Conservation (phyloP, 1,140 invertebrate species). For the Temnothorax nylanderi region DNA sequence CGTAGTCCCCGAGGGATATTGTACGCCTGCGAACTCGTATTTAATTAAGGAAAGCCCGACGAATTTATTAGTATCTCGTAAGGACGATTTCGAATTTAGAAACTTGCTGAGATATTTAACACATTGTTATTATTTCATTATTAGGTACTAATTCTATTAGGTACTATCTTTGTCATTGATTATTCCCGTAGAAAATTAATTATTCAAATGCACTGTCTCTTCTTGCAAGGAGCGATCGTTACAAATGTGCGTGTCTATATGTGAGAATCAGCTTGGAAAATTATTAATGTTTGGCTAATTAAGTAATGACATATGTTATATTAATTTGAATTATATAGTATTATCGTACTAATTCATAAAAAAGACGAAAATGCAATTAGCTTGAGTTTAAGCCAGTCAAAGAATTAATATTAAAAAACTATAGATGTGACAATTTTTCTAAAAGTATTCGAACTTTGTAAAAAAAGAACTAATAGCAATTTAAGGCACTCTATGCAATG, state of each 20-base stretch:
- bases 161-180: background rate
- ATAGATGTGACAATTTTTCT: background rate
- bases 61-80: constrained; percentile 27
- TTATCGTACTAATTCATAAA: background rate
- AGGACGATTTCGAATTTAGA: constrained; percentile 40
- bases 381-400: background rate
- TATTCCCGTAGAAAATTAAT: background rate
- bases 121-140: background rate
- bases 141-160: background rate
- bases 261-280: background rate
- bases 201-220: background rate
- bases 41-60: constrained; percentile 45
- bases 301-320: background rate
- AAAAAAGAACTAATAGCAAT: background rate
- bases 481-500: background rate
- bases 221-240: background rate
- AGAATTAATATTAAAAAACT: background rate
- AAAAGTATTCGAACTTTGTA: background rate
- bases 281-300: background rate
- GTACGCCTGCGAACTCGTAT: constrained; percentile 28
- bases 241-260: background rate
- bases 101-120: constrained; percentile 28
- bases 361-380: too few species aligned
- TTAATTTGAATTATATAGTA: background rate
- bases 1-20: constrained; percentile 34